phyloP scores from a whole-genome alignment of 2,797 vertebrate genomes.

The Fratercula arctica region DNA sequence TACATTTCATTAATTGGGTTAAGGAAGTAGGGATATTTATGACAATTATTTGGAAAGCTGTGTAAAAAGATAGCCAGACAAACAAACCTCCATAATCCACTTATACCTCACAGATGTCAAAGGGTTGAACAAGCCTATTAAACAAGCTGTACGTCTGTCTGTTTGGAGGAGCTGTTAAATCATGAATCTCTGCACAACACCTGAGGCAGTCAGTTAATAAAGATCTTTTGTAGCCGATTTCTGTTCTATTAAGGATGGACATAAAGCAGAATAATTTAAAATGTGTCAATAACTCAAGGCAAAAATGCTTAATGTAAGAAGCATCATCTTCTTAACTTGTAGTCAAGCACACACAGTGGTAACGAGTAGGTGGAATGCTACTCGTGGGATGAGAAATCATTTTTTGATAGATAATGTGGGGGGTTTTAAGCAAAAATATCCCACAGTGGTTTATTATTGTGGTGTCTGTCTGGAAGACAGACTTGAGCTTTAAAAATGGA shows the following conservation, averaged over 20 bases:
- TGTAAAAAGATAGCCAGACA: constrained; percentile 68
- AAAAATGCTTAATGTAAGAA: constrained; percentile 66
- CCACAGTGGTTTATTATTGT: not conserved
- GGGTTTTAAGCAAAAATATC: not conserved
- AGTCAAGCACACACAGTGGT: constrained; percentile 2
- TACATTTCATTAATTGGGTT: constrained; percentile 64
- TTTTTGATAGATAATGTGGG: not conserved
- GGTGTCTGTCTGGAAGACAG: not conserved
- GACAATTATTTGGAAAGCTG: constrained; percentile 61
- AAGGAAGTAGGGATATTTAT: constrained; percentile 48
- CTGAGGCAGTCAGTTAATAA: constrained; percentile 74
- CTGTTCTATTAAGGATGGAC: constrained; percentile 71
- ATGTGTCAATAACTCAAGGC: constrained; percentile 73
- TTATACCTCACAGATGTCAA: constrained; percentile 66
- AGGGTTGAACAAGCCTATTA: constrained; percentile 68
- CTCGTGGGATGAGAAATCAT: not conserved
- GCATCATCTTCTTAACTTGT: constrained; percentile 38
- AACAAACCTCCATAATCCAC: constrained; percentile 65
- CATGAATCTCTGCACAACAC: constrained; percentile 57
- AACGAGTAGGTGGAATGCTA: not conserved
- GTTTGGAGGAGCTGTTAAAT: constrained; percentile 62
- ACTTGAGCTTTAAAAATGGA: not conserved
- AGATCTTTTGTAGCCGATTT: constrained; percentile 73
- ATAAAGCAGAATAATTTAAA: constrained; percentile 76
- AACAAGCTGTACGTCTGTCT: constrained; percentile 57